These are phyloP conservation scores for Pangasius larnaudii DNA, from an alignment of 2,797 vertebrate genomes.

Conservation along the genomic window DNA sequence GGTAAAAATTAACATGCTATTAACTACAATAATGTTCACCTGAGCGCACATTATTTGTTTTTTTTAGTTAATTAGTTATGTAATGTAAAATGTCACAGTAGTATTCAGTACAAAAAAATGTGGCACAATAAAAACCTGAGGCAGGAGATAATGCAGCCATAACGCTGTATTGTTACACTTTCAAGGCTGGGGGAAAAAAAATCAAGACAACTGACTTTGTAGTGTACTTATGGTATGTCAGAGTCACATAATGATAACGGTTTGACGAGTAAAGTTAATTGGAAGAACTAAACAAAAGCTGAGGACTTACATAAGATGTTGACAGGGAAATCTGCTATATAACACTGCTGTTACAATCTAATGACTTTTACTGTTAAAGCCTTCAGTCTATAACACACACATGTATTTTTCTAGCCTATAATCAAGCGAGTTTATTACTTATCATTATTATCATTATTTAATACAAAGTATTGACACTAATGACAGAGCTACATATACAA, in stretches of 20 bases:
- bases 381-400: background rate
- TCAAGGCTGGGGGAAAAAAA: too few relatives aligned
- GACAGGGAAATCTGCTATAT: background rate
- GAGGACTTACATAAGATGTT: background rate
- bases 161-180: conserved; percentile 1
- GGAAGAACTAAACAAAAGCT: conserved; percentile 24
- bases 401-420: too few relatives aligned
- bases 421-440: background rate
- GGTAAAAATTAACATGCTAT: background rate
- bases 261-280: conserved; percentile 9
- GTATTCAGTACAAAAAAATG: background rate
- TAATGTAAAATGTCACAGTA: background rate
- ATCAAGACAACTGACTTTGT: background rate
- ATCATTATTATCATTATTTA: background rate
- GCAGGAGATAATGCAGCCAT: conserved; percentile 10
- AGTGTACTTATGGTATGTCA: background rate
- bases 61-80: background rate
- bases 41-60: background rate
- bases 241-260: background rate
- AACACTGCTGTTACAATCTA: background rate
- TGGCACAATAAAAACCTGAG: background rate
- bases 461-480: background rate
- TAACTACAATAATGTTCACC: background rate
- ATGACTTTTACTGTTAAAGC: background rate
- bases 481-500: background rate